Conservation (phyloP, 2,888 invertebrate genomes). For the Volucella zonaria region DNA sequence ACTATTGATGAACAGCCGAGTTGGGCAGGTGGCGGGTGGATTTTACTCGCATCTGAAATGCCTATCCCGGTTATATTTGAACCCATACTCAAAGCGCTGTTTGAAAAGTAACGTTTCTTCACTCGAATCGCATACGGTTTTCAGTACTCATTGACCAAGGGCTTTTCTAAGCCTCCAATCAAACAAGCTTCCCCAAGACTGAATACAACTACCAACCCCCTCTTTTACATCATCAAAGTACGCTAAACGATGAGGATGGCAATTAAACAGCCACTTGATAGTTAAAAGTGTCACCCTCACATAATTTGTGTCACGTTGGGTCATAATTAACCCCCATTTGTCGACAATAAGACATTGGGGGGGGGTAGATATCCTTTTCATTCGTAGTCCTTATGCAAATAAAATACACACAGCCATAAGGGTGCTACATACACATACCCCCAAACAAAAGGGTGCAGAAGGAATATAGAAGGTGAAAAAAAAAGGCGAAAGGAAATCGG, state of each 20-base stretch:
- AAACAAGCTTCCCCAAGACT: no score
- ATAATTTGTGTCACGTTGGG: conserved; percentile 65
- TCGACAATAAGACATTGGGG: conserved; percentile 57
- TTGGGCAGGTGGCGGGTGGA: no score
- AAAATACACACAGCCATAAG: conserved; percentile 14
- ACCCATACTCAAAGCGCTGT: no score
- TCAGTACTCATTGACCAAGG: no score
- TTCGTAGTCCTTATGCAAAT: conserved; percentile 54
- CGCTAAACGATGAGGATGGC: conserved; percentile 15
- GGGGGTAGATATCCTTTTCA: conserved; percentile 41
- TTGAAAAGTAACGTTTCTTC: no score
- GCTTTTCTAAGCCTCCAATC: no score
- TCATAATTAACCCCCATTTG: conserved; percentile 73
- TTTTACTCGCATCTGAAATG: no score
- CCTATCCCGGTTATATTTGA: no score
- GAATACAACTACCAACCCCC: neutral
- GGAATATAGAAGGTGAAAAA: neutral
- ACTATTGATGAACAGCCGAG: no score
- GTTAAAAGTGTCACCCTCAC: conserved; percentile 66
- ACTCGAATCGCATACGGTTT: no score
- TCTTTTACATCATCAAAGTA: neutral
- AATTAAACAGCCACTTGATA: conserved; percentile 48
- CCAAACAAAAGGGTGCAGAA: no score
- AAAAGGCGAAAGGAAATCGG: conserved; percentile 35
- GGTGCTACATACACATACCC: neutral